Conservation (phyloP, 1,140 invertebrate species). For the Mactra quadrangularis region DNA sequence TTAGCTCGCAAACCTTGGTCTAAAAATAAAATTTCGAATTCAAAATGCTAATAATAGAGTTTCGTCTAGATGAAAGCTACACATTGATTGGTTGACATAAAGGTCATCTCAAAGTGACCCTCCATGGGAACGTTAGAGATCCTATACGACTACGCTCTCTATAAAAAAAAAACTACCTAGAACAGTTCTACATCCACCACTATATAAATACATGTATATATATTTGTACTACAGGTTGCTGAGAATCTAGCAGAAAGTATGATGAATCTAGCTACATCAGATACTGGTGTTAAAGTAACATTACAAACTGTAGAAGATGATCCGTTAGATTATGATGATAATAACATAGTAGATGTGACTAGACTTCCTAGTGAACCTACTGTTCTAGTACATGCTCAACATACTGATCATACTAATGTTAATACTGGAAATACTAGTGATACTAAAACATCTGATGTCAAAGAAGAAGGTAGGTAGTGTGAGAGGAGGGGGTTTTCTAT, state of each 20-base stretch:
- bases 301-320: constrained; percentile 78
- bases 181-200: too few species aligned
- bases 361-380: constrained; percentile 25
- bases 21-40: too few species aligned
- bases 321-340: constrained; percentile 17
- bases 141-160: too few species aligned
- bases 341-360: constrained; percentile 3
- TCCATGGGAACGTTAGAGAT: too few species aligned
- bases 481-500: too few species aligned
- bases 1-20: too few species aligned
- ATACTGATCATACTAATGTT: background rate
- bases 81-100: too few species aligned
- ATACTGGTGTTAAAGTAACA: constrained; percentile 81
- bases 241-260: constrained; percentile 95
- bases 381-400: constrained; percentile 20
- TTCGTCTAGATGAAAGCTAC: too few species aligned
- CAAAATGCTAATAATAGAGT: too few species aligned
- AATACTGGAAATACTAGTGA: background rate
- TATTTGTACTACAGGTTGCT: constrained; percentile 89
- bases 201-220: too few species aligned
- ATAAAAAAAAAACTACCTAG: too few species aligned
- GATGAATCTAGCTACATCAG: constrained; percentile 89
- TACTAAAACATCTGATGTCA: constrained; percentile 9
- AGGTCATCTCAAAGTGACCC: too few species aligned
- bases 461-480: constrained; percentile 35